Evolutionary conservation across 2,888 invertebrate genomes (phyloP).

Genomic region (Hirtodrosophila confusa): DNA sequence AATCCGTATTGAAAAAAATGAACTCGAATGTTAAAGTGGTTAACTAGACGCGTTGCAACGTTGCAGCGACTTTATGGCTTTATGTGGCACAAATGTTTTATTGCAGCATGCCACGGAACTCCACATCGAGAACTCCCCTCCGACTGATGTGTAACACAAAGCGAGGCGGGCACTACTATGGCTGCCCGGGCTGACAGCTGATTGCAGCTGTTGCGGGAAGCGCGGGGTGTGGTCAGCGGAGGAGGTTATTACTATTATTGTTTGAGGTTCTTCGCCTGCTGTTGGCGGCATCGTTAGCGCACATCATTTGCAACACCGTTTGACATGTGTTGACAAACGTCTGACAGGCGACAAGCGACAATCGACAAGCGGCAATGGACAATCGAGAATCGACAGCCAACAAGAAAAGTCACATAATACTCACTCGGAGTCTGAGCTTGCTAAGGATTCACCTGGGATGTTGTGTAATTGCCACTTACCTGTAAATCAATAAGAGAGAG

Average conservation of each 20-base stretch:
- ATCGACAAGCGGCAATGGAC: slow-evolving; percentile 64
- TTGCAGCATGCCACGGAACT: slow-evolving; percentile 29
- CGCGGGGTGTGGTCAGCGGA: slow-evolving; percentile 42
- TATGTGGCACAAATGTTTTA: slow-evolving; percentile 52
- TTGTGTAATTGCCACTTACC: slow-evolving; percentile 55
- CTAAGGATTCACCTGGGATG: slow-evolving; percentile 46
- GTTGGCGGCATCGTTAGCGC: slow-evolving; percentile 59
- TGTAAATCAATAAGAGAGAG: slow-evolving; percentile 22
- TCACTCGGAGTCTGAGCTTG: slow-evolving; percentile 50
- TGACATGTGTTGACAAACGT: slow-evolving; percentile 72
- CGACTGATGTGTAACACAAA: slow-evolving; percentile 64
- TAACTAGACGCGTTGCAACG: slow-evolving; percentile 27
- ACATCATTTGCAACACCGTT: slow-evolving; percentile 40
- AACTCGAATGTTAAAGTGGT: slow-evolving; percentile 8
- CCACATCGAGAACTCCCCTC: slow-evolving; percentile 10
- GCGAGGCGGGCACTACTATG: slow-evolving; percentile 68
- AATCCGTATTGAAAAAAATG: neutral
- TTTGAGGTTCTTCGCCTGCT: slow-evolving; percentile 5
- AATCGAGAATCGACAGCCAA: slow-evolving; percentile 50
- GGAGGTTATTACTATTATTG: slow-evolving; percentile 23
- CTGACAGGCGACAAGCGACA: slow-evolving; percentile 67
- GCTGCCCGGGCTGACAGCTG: slow-evolving; percentile 61
- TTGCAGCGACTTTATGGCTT: slow-evolving; percentile 38
- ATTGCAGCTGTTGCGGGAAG: slow-evolving; percentile 17
- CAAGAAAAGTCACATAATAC: slow-evolving; percentile 64